Percentiles rank a stretch among this genome's conserved stretches.
Conservation (phyloP, 2,113 vertebrate genomes). For the Opisthocomus hoazin region DNA sequence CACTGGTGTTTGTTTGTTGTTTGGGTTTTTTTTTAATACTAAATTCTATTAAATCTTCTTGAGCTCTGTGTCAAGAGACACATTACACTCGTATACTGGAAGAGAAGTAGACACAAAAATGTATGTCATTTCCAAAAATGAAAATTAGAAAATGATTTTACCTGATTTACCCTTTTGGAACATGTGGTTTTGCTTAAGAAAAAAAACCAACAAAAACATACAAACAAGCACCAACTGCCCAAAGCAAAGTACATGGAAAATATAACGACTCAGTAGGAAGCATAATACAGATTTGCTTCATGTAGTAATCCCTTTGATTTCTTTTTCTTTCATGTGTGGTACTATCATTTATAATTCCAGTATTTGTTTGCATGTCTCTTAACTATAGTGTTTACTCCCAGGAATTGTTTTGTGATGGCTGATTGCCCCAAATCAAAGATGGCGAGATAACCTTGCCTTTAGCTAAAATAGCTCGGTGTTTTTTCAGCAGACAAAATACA, state of each 20-base stretch:
- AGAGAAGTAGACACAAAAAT: background rate
- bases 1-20: background rate
- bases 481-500: conserved; percentile 24
- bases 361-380: conserved; percentile 59
- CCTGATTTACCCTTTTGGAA: background rate
- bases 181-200: background rate
- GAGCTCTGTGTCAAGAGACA: background rate
- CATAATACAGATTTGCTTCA: conserved; percentile 27
- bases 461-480: conserved; percentile 25
- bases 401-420: conserved; percentile 65
- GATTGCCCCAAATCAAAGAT: conserved; percentile 63
- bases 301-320: conserved; percentile 50
- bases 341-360: conserved; percentile 60
- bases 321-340: conserved; percentile 29
- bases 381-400: conserved; percentile 61
- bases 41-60: background rate
- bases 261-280: conserved; percentile 15
- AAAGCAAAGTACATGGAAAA: conserved; percentile 7
- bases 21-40: background rate
- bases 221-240: background rate
- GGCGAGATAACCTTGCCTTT: conserved; percentile 56
- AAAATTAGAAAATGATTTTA: background rate
- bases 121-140: background rate
- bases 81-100: background rate
- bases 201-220: background rate